Percentiles rank a stretch among this genome's conserved stretches.
Conservation (phyloP, 1,140 invertebrate species). For the Paramacrobiotus metropolitanus region DNA sequence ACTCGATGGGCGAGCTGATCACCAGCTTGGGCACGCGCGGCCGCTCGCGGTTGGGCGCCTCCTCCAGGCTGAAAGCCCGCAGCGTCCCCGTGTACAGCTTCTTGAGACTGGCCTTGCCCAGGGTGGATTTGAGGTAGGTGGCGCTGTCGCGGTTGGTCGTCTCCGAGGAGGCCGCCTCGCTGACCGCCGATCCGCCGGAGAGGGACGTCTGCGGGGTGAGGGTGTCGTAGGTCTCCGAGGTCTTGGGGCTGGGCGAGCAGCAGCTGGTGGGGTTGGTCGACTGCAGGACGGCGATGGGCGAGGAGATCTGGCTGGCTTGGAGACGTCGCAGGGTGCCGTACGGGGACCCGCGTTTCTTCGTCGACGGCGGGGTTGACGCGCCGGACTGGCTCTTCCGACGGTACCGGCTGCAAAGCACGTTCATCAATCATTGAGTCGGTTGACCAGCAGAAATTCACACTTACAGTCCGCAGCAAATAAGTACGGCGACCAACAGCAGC, state of each 20-base stretch:
- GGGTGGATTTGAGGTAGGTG: neutral
- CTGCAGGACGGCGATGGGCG: neutral
- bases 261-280: neutral
- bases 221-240: neutral
- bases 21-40: neutral
- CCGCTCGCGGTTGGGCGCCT: neutral
- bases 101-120: neutral
- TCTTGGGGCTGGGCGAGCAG: neutral
- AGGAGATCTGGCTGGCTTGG: neutral
- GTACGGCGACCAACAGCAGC: neutral
- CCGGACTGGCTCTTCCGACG: neutral
- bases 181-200: neutral
- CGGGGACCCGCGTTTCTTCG: neutral
- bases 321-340: neutral
- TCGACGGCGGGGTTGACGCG: neutral
- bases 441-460: neutral
- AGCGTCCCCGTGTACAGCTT: neutral
- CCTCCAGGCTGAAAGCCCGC: neutral
- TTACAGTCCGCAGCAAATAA: neutral
- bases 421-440: neutral
- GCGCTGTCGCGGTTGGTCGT: neutral
- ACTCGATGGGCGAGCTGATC: neutral
- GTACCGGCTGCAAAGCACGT: neutral
- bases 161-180: neutral
- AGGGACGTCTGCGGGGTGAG: neutral